These are phyloP conservation scores for Helicoverpa assulta DNA, from an alignment of 2,888 invertebrate genomes.

Conservation along the genomic window DNA sequence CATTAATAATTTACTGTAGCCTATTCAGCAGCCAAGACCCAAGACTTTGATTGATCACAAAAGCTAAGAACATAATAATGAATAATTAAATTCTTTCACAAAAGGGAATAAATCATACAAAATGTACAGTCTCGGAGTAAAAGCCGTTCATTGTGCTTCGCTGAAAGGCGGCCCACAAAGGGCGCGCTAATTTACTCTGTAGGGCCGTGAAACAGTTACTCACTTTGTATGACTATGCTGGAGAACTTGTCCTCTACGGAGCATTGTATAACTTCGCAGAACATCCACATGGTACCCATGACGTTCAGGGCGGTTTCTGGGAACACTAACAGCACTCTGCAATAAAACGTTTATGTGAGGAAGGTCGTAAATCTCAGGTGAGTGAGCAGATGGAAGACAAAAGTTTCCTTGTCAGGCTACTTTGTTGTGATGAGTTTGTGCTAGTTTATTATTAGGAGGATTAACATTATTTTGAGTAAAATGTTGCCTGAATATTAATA, in stretches of 20 bases:
- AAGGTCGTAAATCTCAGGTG: constrained; percentile 6
- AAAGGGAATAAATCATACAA: constrained; percentile 43
- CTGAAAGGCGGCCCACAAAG: constrained; percentile 34
- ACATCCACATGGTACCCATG: constrained; percentile 95
- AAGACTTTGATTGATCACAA: constrained; percentile 4
- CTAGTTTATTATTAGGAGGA: background rate
- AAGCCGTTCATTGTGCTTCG: constrained; percentile 44
- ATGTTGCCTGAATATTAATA: no score
- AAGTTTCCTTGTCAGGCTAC: constrained; percentile 4
- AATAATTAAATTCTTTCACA: constrained; percentile 36
- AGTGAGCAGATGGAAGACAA: background rate
- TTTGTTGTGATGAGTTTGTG: background rate
- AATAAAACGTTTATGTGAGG: constrained; percentile 59
- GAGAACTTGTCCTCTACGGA: constrained; percentile 92
- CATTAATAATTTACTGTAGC: background rate
- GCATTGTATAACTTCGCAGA: constrained; percentile 93
- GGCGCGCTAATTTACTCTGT: constrained; percentile 38
- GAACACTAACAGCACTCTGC: constrained; percentile 93
- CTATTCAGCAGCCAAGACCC: background rate
- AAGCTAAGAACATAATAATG: constrained; percentile 21
- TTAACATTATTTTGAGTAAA: no score
- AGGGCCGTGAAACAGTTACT: constrained; percentile 64
- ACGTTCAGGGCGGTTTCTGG: constrained; percentile 95
- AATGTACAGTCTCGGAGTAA: constrained; percentile 38
- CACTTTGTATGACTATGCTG: constrained; percentile 93